These are phyloP conservation scores for Pasiphila rectangulata DNA, from an alignment of 2,888 invertebrate species.

Conservation along the genomic window DNA sequence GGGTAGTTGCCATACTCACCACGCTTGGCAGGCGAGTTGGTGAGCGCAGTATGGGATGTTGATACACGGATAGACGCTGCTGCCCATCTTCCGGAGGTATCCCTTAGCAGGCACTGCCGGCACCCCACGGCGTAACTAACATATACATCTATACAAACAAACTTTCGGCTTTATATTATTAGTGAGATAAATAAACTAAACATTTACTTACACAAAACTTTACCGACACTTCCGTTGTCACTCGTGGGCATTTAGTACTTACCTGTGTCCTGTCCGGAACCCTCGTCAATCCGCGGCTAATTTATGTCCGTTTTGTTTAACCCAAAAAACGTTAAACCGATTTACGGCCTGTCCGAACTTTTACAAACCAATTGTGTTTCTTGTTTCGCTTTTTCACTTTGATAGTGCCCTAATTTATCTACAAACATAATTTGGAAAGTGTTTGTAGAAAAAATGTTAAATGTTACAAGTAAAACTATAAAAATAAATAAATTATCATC, in stretches of 20 bases:
- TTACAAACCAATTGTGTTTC: constrained; percentile 54
- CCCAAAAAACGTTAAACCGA: constrained; percentile 65
- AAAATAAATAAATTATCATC: not conserved
- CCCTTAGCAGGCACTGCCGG: too few species aligned
- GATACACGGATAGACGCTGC: too few species aligned
- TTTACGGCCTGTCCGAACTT: constrained; percentile 69
- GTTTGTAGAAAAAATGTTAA: not conserved
- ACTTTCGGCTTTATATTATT: too few species aligned
- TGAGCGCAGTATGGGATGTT: too few species aligned
- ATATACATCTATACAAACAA: too few species aligned
- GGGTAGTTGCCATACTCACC: too few species aligned
- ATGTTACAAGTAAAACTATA: not conserved
- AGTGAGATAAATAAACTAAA: too few species aligned
- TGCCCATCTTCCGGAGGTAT: too few species aligned
- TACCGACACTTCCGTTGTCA: constrained; percentile 17
- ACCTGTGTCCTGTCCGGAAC: constrained; percentile 55
- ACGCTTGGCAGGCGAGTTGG: too few species aligned
- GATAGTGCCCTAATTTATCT: constrained; percentile 7
- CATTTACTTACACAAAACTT: not conserved
- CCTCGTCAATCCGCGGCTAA: constrained; percentile 72
- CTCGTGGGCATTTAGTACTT: constrained; percentile 25
- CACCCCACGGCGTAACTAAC: too few species aligned
- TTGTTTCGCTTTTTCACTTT: constrained; percentile 34
- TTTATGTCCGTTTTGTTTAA: constrained; percentile 73
- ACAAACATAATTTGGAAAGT: not conserved